Evolutionary conservation across 2,888 invertebrate genomes (phyloP).

Genomic region (Bimastos eiseni): DNA sequence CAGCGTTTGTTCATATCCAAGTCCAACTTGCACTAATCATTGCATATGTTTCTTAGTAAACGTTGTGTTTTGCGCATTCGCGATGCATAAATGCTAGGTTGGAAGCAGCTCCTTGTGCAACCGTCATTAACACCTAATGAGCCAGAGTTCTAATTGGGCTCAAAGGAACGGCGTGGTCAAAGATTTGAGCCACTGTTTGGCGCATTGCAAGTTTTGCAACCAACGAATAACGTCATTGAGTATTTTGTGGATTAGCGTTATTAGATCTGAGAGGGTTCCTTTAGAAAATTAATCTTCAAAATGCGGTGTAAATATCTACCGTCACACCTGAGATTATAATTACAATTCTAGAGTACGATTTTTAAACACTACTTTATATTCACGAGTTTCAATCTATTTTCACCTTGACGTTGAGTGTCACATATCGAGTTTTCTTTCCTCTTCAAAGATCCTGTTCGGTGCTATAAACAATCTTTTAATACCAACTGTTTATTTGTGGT

Average conservation of each 20-base stretch:
- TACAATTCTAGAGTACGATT: too few species aligned
- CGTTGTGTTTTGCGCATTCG: neutral
- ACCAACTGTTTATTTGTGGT: neutral
- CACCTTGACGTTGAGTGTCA: too few species aligned
- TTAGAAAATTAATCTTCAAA: neutral
- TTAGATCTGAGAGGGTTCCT: neutral
- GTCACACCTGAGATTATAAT: too few species aligned
- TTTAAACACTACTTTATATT: too few species aligned
- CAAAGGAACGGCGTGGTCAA: neutral
- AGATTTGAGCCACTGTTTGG: neutral
- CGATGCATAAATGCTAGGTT: neutral
- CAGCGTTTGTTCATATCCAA: neutral
- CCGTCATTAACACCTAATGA: neutral
- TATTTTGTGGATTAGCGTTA: neutral
- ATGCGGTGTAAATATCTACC: too few species aligned
- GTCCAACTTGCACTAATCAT: neutral
- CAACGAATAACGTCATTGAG: too few species aligned
- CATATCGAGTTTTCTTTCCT: too few species aligned
- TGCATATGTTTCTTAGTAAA: neutral
- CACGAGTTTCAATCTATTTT: too few species aligned
- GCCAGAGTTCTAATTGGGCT: neutral
- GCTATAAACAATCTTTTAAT: too few species aligned
- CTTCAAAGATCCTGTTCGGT: too few species aligned
- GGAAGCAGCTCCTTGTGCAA: neutral
- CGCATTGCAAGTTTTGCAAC: neutral